Evolutionary conservation across 2,888 invertebrate species (phyloP).

Genomic region (Cylindroiulus punctatus): DNA sequence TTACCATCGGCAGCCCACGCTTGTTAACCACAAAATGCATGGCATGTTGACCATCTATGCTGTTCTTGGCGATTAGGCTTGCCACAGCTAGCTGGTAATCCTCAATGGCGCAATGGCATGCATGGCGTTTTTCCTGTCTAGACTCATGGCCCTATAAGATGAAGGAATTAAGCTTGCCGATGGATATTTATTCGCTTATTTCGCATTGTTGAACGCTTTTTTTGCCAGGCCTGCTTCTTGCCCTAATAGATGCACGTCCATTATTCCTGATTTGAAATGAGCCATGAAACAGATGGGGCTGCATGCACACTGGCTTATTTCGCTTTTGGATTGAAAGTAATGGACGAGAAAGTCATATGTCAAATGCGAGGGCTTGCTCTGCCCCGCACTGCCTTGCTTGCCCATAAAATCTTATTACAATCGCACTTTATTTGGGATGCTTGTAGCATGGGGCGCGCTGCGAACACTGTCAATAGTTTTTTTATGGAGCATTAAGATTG

Average conservation of each 20-base stretch:
- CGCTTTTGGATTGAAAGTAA: constrained; percentile 22
- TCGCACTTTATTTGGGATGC: constrained; percentile 12
- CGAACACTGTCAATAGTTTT: background rate
- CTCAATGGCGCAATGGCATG: constrained; percentile 8
- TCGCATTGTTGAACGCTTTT: background rate
- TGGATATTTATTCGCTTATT: constrained; percentile 43
- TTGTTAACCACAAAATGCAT: constrained; percentile 42
- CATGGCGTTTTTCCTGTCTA: constrained; percentile 27
- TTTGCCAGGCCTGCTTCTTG: background rate
- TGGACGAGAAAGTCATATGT: constrained; percentile 17
- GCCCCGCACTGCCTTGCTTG: background rate
- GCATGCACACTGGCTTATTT: constrained; percentile 26
- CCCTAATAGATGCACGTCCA: constrained; percentile 45
- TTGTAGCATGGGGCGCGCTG: background rate
- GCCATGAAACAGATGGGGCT: constrained; percentile 30
- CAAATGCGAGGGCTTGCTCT: background rate
- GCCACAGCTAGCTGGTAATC: constrained; percentile 12
- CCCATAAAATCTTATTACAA: constrained; percentile 43
- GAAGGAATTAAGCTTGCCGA: background rate
- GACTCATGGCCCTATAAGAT: background rate
- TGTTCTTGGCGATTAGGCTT: constrained; percentile 3
- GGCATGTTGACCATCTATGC: constrained; percentile 30
- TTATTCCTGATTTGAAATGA: constrained; percentile 43
- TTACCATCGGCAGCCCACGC: constrained; percentile 45
- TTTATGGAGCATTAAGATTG: background rate